Base-by-base conservation (phyloP, 2,113 vertebrate species). In the Pangasianodon hypophthalmus region DNA sequence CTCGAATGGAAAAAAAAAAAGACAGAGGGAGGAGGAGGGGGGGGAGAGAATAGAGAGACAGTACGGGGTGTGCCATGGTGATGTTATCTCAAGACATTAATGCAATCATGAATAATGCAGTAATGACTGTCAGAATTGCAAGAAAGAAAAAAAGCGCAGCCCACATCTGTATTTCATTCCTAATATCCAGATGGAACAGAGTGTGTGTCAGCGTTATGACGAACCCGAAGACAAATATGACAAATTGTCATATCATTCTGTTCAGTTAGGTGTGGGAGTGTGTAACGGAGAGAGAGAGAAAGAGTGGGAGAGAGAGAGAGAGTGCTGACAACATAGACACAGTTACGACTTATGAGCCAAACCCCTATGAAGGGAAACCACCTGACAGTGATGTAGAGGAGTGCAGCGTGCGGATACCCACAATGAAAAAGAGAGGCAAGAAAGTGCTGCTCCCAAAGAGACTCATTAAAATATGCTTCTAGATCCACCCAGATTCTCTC, bases 21-120 rank as follows among this genome's bases (percentile, higher is more conserved):
- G 44, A 92, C 92, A 92, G 93, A 75, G 60, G 85, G 86, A 92
- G 80, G 89, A 88, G 93, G 94, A 93, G 88, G 84, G 29, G 2
- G 32, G 80, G 16, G 21, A 19, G 75, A 75, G 88, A 60, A 41
- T 85, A 92, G 81, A 92, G 94, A 94, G 94, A 71, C 92, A 90
- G 94, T 90, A 92, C 92, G 93, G 95, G 90, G 92, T 88, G 93
- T 91, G 90, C 58, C 93, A 88, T 89, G 92, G 91, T 94, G 94
- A 95, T 95, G 95, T 92, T 96, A 97, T 97, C 96, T 94, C 96
- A 95, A 96, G 96, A 93, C 95, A 96, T 96, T 96, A 97, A 97
- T 94, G 96, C 96, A 92, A 91, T 93, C 90, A 97, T 97, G 96
- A 97, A 98, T 97, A 97, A 97, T 98, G 97, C 97, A 97, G 91